Evolutionary conservation across 2,888 invertebrate species (phyloP), one percentile per base, ranked within the genome.

Genomic region (Platypus cylindrus): DNA sequence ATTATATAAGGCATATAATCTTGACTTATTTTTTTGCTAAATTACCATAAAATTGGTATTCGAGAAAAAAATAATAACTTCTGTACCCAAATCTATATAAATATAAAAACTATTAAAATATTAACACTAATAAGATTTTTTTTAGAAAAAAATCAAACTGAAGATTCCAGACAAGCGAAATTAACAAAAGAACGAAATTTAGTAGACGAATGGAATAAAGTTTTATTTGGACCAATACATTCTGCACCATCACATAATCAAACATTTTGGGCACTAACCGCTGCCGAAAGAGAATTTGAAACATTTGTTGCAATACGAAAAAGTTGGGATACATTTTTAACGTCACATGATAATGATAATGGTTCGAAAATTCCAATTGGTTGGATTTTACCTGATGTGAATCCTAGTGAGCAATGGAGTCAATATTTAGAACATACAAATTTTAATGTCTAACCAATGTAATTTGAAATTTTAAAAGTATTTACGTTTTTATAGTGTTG

Each of bases 351-450:
- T 16, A 60, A 62, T 36, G 53, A 50, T 4, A 61, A 65, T 35
- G 75, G 76, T 3, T 67, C 74, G 3, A 53, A 68, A 13, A 64
- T 85, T 44, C 84, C 85, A 5, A 49, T 73, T 18, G 78, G 79
- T 1, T 85, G 83, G 82, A 68, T 82, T 13, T 52, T 75, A 20
- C 83, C 78, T 22, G 54, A 67, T 35, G 41, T 43, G 23, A 40
- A 44, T 31, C 38, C 56, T 54, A 46, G 43, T 34, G 50, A 51
- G 29, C 42, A 36, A 32, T 60, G 60, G 60, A 44, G 44, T 12
- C 51, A 53, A 36, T 58, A 56, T 53, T 48, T 56, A 23, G 41
- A 44, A 23, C 25, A 20, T n/a, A 34, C 28, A 20, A n/a, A n/a
- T n/a, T n/a, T n/a, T n/a, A n/a, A n/a, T n/a, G 5, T 22, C n/a